A percentile compares a stretch with the other conserved stretches of the same genome.
Evolutionary conservation across 2,888 invertebrate species (phyloP).

Genomic region (Chalcis sispes): DNA sequence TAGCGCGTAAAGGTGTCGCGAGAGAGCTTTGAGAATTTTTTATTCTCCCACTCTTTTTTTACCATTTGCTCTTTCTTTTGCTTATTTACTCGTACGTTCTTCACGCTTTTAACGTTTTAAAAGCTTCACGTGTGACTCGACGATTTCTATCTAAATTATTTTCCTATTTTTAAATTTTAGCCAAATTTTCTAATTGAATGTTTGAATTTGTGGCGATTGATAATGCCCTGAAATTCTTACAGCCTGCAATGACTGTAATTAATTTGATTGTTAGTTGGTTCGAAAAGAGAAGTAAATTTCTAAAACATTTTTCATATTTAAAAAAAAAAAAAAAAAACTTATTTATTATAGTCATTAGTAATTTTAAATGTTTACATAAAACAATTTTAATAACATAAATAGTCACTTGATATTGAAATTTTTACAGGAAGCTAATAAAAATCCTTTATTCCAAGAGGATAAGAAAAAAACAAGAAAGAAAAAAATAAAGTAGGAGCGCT

Average conservation of each 20-base stretch:
- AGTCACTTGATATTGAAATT: neutral
- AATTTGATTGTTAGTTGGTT: too few species aligned
- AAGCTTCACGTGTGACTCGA: neutral
- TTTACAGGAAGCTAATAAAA: too few species aligned
- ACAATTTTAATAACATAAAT: neutral
- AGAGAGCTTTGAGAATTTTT: slow-evolving; percentile 56
- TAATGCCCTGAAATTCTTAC: too few species aligned
- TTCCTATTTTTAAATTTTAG: neutral
- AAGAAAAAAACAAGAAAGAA: neutral
- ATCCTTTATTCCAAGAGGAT: too few species aligned
- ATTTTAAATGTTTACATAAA: too few species aligned
- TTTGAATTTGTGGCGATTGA: too few species aligned
- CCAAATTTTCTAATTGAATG: neutral
- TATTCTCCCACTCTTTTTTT: slow-evolving; percentile 8
- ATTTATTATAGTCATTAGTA: too few species aligned
- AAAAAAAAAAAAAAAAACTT: too few species aligned
- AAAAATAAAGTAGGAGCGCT: neutral
- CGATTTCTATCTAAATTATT: neutral
- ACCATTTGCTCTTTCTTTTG: slow-evolving; percentile 7
- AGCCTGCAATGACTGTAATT: too few species aligned
- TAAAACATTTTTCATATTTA: too few species aligned
- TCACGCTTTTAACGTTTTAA: neutral
- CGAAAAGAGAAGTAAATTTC: too few species aligned
- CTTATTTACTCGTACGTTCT: neutral
- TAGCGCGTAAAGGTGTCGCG: slow-evolving; percentile 61